Evolutionary conservation across 2,797 vertebrate genomes (phyloP), one percentile per base, ranked within the genome.

Genomic region (Ctenochaetus hawaiiensis): DNA sequence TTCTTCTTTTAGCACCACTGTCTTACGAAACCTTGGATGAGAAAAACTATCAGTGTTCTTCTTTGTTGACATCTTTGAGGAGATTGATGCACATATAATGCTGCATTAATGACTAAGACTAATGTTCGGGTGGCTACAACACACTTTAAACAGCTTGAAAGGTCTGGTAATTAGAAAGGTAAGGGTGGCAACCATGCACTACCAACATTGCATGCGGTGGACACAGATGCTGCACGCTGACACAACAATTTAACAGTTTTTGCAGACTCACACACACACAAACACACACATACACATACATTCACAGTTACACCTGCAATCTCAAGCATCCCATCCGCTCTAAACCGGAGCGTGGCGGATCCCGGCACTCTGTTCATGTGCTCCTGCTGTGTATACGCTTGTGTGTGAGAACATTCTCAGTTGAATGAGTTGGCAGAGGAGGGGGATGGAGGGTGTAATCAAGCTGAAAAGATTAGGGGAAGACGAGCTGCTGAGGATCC

Each of bases 401-500:
- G 82, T 82, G 82, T 64, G 77, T 68, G 72, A 85, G 81, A 91
- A 81, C 59, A 45, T 72, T 72, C 68, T 75, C 75, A 80, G 70
- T 73, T 75, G 85, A 92, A 78, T 89, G 89, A 91, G 83, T 85
- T 23, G 64, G 71, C 80, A 80, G 83, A 77, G 83, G 83, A 75
- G 83, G 76, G 79, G 87, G 88, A 67, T 70, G 81, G 83, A 75
- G 82, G 83, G 91, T 81, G 89, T 88, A 93, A 94, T 94, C 90
- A 92, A 93, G 93, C 94, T 89, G 92, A 95, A 94, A 88, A 91
- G 92, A 94, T 93, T 94, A 95, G 86, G 86, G 84, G 88, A 93
- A 92, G 93, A 92, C 73, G 90, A 94, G 89, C 84, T 82, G 81
- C 87, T 77, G 89, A 93, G 89, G 80, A 89, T 93, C 85, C 91